phyloP scores from a whole-genome alignment of 1,140 invertebrate genomes.

The Meteorus sp. region DNA sequence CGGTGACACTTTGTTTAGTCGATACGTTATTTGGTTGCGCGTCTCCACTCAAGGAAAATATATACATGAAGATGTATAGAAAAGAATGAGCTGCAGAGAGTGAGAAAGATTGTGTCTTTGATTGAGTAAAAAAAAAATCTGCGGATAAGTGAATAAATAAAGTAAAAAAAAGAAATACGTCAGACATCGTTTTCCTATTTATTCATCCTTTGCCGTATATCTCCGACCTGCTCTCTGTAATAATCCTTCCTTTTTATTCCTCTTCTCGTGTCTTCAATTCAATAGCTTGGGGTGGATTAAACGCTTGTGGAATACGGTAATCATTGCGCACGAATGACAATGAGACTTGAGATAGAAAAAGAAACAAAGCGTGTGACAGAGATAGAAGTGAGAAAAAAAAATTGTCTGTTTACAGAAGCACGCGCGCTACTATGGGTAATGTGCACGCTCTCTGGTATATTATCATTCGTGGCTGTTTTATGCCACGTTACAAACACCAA shows the following conservation, averaged over 20 bases:
- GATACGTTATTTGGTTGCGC: conserved; percentile 31
- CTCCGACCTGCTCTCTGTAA: neutral
- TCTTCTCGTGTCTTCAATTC: no score
- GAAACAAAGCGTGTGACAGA: no score
- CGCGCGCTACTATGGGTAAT: conserved; percentile 25
- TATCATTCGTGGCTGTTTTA: conserved; percentile 24
- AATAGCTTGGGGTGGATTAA: neutral
- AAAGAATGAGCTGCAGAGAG: neutral
- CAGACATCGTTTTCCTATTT: neutral
- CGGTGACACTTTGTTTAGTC: conserved; percentile 53
- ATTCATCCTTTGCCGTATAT: neutral
- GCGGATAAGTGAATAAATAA: no score
- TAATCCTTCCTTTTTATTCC: neutral
- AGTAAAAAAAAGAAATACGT: neutral
- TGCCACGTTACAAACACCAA: conserved; percentile 15
- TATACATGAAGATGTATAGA: no score
- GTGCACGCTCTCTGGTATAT: conserved; percentile 18
- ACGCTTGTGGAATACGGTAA: conserved; percentile 12
- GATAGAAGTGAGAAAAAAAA: conserved; percentile 22
- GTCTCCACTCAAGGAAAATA: no score
- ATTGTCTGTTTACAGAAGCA: conserved; percentile 26
- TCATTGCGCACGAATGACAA: conserved; percentile 11
- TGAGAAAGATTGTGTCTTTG: no score
- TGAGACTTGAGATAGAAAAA: no score
- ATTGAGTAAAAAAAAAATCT: no score